Base-by-base conservation (phyloP, 2,888 invertebrate species). In the Caenorhabditis drosophilae region DNA sequence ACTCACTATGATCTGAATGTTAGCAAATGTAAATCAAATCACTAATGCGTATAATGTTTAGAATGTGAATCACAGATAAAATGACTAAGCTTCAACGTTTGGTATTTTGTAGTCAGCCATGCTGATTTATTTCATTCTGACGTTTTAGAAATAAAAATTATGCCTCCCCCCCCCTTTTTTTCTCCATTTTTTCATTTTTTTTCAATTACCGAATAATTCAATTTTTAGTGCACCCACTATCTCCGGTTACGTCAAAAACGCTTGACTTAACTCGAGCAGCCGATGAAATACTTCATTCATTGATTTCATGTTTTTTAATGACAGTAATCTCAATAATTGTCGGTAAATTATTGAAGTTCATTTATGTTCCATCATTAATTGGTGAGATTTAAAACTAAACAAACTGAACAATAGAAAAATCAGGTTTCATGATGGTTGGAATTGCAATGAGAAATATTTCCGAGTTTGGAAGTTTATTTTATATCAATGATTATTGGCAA, bases 391-490 rank as follows among this genome's bases (percentile, higher is more conserved):
- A 9, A 9, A 16, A 7, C 15, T 6, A 44, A 1, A 44, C 15
- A 44, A 7, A 38, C 38, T 11, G 4, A 11, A 7, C 18, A 6
- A 38, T 7, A 50, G 11, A 20, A 38, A 50, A 35, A 50, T 18
- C 25, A 72, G 72, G 72, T 38, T 54, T 66, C 23, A 52, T 69
- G 52, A 25, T 63, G 20, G 50, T 66, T 38, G 72, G 72, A 48
- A 60, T 72, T 27, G 49, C 60, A 34, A 50, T 69, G 56, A 52
- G 60, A 16, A 72, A 72, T 40, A 53, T 68, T n/a, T 46, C 54
- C 22, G 27, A 47, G 36, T 51, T 69, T 26, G 57, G 59, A 20
- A 46, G 55, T 49, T 49, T 63, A 15, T 60, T 72, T 25, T 49
- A 56, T 41, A 57, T 72, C 38, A 67, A 63, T 42, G 48, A 47